phyloP scores from a whole-genome alignment of 2,113 vertebrate species.

The Procavia capensis region DNA sequence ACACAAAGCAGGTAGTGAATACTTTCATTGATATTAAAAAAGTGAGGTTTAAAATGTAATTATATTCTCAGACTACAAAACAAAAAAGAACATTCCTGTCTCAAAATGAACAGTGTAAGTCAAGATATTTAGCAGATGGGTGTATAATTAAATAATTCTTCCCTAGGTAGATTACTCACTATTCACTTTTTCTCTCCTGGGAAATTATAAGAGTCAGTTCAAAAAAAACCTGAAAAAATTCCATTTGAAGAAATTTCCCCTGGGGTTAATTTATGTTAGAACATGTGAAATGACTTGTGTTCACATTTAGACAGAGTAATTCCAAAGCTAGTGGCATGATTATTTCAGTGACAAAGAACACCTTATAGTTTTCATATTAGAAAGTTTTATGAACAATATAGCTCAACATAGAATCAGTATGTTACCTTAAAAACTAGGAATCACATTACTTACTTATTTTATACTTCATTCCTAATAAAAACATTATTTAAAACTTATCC shows the following conservation, averaged over 20 bases:
- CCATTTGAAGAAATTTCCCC: not conserved
- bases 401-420: not conserved
- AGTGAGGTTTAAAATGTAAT: not conserved
- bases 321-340: slow-evolving; percentile 25
- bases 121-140: slow-evolving; percentile 5
- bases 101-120: slow-evolving; percentile 19
- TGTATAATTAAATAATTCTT: slow-evolving; percentile 47
- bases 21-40: not conserved
- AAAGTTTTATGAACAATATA: not conserved
- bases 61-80: not conserved
- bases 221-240: slow-evolving; percentile 41
- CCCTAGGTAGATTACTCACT: not conserved
- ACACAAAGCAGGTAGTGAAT: not conserved
- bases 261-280: slow-evolving; percentile 30
- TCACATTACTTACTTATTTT: not conserved
- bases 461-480: not conserved
- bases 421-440: slow-evolving; percentile 4
- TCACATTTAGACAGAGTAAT: slow-evolving; percentile 43
- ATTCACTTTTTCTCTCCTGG: slow-evolving; percentile 19
- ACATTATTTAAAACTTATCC: not conserved
- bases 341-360: not conserved
- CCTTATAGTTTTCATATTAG: not conserved
- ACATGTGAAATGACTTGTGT: slow-evolving; percentile 17
- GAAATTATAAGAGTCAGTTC: slow-evolving; percentile 36
- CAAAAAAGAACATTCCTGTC: not conserved